phyloP scores from a whole-genome alignment of 1,140 invertebrate genomes.

The Stegodyphus dumicola region DNA sequence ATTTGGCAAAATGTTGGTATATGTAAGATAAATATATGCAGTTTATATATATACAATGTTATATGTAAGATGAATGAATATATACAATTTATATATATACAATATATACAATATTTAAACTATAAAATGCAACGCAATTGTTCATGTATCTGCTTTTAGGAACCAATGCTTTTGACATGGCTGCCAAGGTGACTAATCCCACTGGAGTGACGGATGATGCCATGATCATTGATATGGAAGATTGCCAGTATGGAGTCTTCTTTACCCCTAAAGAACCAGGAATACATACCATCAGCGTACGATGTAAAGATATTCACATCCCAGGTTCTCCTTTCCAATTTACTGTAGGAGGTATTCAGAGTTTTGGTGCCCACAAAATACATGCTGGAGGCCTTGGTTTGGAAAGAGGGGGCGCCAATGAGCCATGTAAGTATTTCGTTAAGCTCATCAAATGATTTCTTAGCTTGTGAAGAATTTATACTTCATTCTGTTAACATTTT shows the following conservation, averaged over 20 bases:
- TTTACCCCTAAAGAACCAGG: conserved; percentile 97
- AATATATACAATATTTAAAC: too few relatives aligned
- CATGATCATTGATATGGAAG: conserved; percentile 90
- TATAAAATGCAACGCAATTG: too few relatives aligned
- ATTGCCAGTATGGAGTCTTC: conserved; percentile 94
- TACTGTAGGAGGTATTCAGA: conserved; percentile 77
- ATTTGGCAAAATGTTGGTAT: too few relatives aligned
- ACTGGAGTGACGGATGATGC: conserved; percentile 90
- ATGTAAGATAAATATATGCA: too few relatives aligned
- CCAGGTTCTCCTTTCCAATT: conserved; percentile 76
- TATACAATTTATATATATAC: too few relatives aligned
- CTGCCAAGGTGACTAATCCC: conserved; percentile 91
- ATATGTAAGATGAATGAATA: too few relatives aligned
- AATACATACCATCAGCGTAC: conserved; percentile 94
- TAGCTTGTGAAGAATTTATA: too few relatives aligned
- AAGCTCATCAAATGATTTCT: too few relatives aligned
- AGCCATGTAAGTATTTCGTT: conserved; percentile 72
- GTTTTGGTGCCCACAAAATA: conserved; percentile 78
- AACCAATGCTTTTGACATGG: conserved; percentile 82
- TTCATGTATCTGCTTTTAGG: conserved; percentile 5
- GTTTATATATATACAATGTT: too few relatives aligned
- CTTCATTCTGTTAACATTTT: too few relatives aligned
- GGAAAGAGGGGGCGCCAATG: conserved; percentile 83
- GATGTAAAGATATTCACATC: conserved; percentile 96
- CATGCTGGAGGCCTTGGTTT: conserved; percentile 91